Evolutionary conservation across 2,888 invertebrate genomes (phyloP), one percentile per base, ranked within the genome.

Genomic region (Thyatira batis): DNA sequence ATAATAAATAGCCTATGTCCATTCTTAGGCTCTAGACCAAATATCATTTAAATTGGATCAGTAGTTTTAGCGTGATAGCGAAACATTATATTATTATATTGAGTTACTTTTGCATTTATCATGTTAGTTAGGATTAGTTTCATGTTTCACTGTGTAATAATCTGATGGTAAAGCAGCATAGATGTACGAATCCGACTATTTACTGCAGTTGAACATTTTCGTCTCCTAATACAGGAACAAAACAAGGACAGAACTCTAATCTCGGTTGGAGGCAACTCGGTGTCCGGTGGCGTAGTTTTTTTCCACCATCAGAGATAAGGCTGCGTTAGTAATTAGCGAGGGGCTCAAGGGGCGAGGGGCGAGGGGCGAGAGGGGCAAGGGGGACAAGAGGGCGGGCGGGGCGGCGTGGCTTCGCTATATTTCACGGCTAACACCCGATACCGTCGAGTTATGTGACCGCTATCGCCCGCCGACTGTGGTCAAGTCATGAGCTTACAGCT

Each of bases 371-470:
- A 33, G n/a, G n/a, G n/a, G n/a, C n/a, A n/a, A n/a, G 23, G 20
- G 33, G 23, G 33, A 33, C 13, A 33, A 10, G 49, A 33, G 6
- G 39, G 30, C 20, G n/a, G 20, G 23, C 11, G 44, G 28, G 20
- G 44, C 45, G 30, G 49, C 39, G 30, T 48, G 51, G 51, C 60
- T 69, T 63, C 52, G 55, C 44, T 55, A 53, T 45, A 57, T 33
- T 45, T 45, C 60, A 51, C 43, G 43, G 51, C 49, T 53, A 39
- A 20, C 49, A 45, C 49, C 28, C 51, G 53, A 57, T 57, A 53
- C 51, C 39, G 9, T 17, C 23, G 53, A 51, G 51, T 51, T 45
- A 39, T 43, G 51, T 28, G 49, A 49, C 21, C 48, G 28, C 50
- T 23, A 21, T 46, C 46, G 25, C 46, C 13, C 4, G 21, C 5